Percentiles rank a stretch among this genome's conserved stretches.
phyloP scores from a whole-genome alignment of 2,113 vertebrate species.

The Thomomys bottae region DNA sequence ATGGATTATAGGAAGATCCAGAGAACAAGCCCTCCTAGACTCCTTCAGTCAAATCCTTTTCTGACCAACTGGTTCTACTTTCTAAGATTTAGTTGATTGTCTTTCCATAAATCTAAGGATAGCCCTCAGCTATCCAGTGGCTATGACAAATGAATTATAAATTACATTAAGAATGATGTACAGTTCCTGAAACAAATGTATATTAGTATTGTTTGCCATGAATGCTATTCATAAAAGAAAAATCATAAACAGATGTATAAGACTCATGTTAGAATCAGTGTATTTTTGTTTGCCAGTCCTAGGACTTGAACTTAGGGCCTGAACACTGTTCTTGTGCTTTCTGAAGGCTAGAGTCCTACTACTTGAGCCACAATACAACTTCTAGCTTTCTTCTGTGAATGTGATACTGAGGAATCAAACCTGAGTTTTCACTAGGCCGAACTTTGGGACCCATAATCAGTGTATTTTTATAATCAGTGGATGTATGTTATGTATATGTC shows the following conservation, averaged over 20 bases:
- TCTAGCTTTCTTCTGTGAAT: too few species aligned
- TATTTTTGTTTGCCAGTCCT: too few species aligned
- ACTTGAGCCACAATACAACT: too few species aligned
- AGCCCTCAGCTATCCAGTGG: not conserved
- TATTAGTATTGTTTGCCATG: not conserved
- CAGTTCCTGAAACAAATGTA: not conserved
- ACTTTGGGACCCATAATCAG: too few species aligned
- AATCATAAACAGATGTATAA: not conserved
- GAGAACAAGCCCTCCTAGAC: not conserved
- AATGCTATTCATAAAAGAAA: not conserved
- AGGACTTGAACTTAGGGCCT: too few species aligned
- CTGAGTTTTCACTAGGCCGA: too few species aligned
- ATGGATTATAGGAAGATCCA: not conserved
- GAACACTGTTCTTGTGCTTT: too few species aligned
- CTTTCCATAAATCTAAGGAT: not conserved
- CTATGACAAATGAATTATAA: not conserved
- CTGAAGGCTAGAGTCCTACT: too few species aligned
- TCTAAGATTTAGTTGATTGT: not conserved
- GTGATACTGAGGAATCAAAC: too few species aligned
- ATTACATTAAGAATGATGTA: not conserved
- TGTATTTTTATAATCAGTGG: constrained; percentile 4
- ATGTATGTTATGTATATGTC: not conserved
- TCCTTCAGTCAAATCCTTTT: not conserved
- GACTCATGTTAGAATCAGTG: not conserved
- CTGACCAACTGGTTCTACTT: not conserved